These are phyloP conservation scores for Xenops minutus DNA, from an alignment of 2,797 vertebrate genomes.

Conservation along the genomic window DNA sequence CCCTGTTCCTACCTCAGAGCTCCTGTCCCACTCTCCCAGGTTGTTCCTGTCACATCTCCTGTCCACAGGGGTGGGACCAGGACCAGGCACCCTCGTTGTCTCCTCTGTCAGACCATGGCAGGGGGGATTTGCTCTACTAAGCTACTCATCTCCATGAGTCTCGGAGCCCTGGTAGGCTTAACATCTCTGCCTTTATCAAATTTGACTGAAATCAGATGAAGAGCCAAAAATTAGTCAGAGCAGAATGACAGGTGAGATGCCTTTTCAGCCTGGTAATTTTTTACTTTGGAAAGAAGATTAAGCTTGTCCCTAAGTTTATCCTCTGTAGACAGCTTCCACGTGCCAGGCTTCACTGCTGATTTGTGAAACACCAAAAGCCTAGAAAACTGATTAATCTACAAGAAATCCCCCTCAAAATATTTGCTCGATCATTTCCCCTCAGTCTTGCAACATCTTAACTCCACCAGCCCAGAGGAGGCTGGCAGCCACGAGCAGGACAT, in stretches of 20 bases:
- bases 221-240: neutral
- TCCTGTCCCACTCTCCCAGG: neutral
- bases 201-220: neutral
- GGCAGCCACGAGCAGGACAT: neutral
- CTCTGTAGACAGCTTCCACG: neutral
- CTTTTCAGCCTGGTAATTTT: neutral
- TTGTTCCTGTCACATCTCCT: neutral
- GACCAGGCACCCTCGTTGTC: rapidly evolving
- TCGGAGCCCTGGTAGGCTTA: neutral
- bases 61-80: neutral
- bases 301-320: neutral
- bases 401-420: neutral
- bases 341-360: neutral
- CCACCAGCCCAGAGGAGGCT: neutral
- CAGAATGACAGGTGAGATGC: neutral
- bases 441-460: neutral
- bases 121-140: neutral
- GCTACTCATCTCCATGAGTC: neutral
- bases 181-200: neutral
- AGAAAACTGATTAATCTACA: neutral
- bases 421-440: neutral
- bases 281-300: conserved; percentile 18
- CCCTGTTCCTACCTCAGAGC: neutral
- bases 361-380: neutral
- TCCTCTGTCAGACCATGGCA: neutral